Conservation (phyloP, 2,113 vertebrate genomes). For the Gnathonemus echidnorhynchus region DNA sequence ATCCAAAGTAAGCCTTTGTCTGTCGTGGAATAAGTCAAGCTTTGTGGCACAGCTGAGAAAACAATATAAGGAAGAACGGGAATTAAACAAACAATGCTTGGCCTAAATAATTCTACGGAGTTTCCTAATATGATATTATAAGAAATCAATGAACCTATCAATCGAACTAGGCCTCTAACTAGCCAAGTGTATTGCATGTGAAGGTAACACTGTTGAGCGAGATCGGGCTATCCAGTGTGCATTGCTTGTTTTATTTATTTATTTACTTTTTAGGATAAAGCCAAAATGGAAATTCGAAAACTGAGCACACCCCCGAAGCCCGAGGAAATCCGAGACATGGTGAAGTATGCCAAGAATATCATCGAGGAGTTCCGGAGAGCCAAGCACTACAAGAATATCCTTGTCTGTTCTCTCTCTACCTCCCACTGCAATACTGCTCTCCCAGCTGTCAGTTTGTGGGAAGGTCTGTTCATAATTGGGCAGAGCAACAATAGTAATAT, state of each 20-base stretch:
- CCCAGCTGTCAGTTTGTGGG: not conserved
- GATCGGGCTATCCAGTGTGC: not conserved
- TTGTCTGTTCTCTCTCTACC: conserved; percentile 44
- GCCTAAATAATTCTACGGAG: not conserved
- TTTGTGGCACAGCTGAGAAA: not conserved
- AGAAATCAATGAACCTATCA: not conserved
- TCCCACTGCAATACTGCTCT: not conserved
- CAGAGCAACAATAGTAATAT: not conserved
- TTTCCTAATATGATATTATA: not conserved
- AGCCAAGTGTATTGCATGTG: not conserved
- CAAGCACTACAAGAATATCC: conserved; percentile 99
- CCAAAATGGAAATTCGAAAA: conserved; percentile 80
- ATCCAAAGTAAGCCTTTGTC: conserved; percentile 62
- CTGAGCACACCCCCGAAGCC: conserved; percentile 63
- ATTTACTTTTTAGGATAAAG: conserved; percentile 66
- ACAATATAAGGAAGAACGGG: not conserved
- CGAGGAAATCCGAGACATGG: conserved; percentile 71
- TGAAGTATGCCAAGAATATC: conserved; percentile 82
- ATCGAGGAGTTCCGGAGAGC: conserved; percentile 94
- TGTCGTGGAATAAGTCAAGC: not conserved
- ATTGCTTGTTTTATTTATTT: conserved; percentile 22
- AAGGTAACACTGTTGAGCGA: not conserved
- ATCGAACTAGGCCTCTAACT: not conserved
- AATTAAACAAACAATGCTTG: not conserved
- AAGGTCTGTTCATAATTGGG: not conserved